Base-by-base conservation (phyloP, 2,113 vertebrate genomes). In the Vulpes ferrilata region DNA sequence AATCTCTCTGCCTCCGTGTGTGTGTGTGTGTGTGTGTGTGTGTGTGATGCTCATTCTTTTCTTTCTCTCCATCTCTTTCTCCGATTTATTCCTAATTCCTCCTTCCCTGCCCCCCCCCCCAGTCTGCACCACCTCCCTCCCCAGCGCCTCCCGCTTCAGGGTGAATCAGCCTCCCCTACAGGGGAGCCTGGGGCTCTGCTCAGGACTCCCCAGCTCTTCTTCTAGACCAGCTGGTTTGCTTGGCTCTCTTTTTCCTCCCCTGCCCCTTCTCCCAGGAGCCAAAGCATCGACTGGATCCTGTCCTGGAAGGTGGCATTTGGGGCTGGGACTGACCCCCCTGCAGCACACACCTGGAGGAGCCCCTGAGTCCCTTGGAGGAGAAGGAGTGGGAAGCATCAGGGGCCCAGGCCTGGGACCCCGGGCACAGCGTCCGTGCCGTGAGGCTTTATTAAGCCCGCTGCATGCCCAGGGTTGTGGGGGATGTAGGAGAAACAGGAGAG, bases 61-160 rank as follows among this genome's bases (percentile, higher is more conserved):
- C n/a, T 65, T 38, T 27, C 19, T 85, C 9, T 85, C 67, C 12
- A 8, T 78, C 60, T 89, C 60, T 69, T 51, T 78, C 35, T 81
- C 30, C 25, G 4, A 86, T 79, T 17, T 48, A 35, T 67, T 88
- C n/a, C 5, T 20, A 57, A 43, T 17, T 51, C 32, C 38, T 43
- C 71, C 81, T 15, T 23, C 1, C 35, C 16, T 3, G 0, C 17
- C 5, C 16, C 1, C 0, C 16, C 38, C n/a, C 2, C 30, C 32
- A 13, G 17, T 43, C 88, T 23, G 57, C 6, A 7, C 22, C 13
- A 12, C 51, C 51, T 53, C 35, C 19, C 57, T 79, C 67, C 74
- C 65, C 25, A 60, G n/a, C 25, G 12, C 59, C n/a, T 12, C 16
- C 38, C 20, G 15, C 60, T 48, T 27, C 16, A 12, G 71, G 71